phyloP scores from a whole-genome alignment of 2,888 invertebrate species.

The Lacanobia oleracea region DNA sequence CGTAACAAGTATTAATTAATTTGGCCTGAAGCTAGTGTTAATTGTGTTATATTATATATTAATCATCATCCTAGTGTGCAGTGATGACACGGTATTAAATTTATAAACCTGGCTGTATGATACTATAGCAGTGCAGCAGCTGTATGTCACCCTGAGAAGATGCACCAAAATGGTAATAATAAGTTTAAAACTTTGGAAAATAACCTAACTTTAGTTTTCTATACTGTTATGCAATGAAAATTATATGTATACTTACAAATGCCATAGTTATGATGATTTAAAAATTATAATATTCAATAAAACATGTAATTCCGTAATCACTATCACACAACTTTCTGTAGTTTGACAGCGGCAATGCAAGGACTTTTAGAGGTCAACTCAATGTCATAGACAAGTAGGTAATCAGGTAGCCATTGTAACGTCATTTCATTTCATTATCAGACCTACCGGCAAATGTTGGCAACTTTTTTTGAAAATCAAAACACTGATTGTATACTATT shows the following conservation, averaged over 20 bases:
- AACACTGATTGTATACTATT: conserved; percentile 8
- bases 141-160: not conserved
- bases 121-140: too few species aligned
- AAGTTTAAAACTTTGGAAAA: conserved; percentile 29
- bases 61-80: not conserved
- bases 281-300: conserved; percentile 16
- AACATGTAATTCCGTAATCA: conserved; percentile 38
- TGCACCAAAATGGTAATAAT: not conserved
- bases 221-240: not conserved
- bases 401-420: conserved; percentile 68
- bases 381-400: conserved; percentile 80
- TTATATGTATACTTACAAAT: conserved; percentile 74
- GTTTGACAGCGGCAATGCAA: conserved; percentile 80
- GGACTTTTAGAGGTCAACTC: conserved; percentile 84
- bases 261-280: conserved; percentile 69
- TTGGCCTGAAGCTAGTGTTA: not conserved
- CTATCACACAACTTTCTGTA: conserved; percentile 47
- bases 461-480: conserved; percentile 22
- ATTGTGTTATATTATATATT: conserved; percentile 4
- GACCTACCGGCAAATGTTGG: conserved; percentile 27
- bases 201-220: conserved; percentile 43
- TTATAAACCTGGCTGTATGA: not conserved
- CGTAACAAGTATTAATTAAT: conserved; percentile 1
- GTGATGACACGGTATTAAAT: not conserved
- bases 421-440: conserved; percentile 51